Evolutionary conservation across 1,140 invertebrate species (phyloP).

Genomic region (Manduca sexta): DNA sequence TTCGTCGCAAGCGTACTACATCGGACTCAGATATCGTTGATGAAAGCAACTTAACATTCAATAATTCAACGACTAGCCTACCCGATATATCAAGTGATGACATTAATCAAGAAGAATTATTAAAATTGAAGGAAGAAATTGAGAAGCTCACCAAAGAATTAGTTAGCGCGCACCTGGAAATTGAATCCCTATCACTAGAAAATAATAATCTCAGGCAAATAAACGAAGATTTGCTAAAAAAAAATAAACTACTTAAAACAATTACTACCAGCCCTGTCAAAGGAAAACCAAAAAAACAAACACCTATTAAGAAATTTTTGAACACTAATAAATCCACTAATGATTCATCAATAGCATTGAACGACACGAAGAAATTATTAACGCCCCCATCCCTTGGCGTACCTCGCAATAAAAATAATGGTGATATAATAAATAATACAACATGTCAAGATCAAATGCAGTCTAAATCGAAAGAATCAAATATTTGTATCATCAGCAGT

Average conservation of each 20-base stretch:
- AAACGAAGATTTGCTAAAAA: neutral
- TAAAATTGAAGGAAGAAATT: neutral
- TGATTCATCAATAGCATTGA: too few relatives aligned
- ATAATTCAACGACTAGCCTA: neutral
- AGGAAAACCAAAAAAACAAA: too few relatives aligned
- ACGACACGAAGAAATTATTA: too few relatives aligned
- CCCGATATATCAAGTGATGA: constrained; percentile 1
- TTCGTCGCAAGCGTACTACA: too few relatives aligned
- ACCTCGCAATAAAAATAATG: too few relatives aligned
- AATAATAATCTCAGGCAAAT: neutral
- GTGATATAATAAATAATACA: neutral
- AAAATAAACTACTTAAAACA: neutral
- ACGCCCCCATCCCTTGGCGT: too few relatives aligned
- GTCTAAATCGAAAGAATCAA: neutral
- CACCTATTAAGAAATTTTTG: too few relatives aligned
- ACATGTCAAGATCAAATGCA: neutral
- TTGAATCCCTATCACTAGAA: neutral
- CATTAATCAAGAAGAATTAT: neutral
- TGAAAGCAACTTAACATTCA: too few relatives aligned
- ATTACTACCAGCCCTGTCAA: neutral
- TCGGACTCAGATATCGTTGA: too few relatives aligned
- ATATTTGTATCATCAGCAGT: constrained; percentile 9
- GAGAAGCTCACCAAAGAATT: neutral
- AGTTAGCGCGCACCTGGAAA: neutral
- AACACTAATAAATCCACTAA: too few relatives aligned